Base-by-base conservation (phyloP, 2,888 invertebrate genomes). In the Hydroisotoma schaefferi region DNA sequence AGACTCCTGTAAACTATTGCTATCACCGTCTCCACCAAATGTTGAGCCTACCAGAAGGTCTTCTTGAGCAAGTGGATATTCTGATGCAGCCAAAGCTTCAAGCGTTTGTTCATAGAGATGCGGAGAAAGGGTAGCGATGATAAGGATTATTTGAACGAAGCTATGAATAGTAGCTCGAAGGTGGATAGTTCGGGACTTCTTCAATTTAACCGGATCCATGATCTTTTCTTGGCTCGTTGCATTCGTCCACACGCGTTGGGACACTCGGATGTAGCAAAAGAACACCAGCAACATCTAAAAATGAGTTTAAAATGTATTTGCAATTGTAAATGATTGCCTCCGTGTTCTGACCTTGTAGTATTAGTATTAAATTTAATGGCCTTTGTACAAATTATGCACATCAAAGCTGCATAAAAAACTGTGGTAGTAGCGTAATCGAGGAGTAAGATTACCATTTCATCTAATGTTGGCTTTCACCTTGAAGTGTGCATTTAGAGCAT, bases 191-290 rank as follows among this genome's bases (percentile, higher is more conserved):
- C 70, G 60, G 2, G 66, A 65, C 53, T 65, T 68, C 53, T 70
- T 70, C 44, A 67, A 44, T 40, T 70, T 68, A n/a, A 58, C 60
- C 1, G 64, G 65, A 40, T 68, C 68, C 68, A 71, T 68, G 10
- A 63, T 55, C 37, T 67, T 65, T 47, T 68, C 68, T 38, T 71
- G 68, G 49, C 61, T 65, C 1, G 68, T 64, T 4, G 63, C 66
- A 53, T 69, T 71, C 10, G 67, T 61, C 71, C 71, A 70, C 2
- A 71, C 67, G 23, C 67, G 33, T 53, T 69, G 67, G 8, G 68
- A 65, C 4, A 71, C 67, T 5, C 71, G 67, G 25, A 70, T 59
- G 60, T 71, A 71, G 58, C 69, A 70, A 53, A 69, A 70, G 40
- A 65, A 64, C 2, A 70, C 65, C 2, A 59, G 53, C 5, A 38